Evolutionary conservation across 2,113 vertebrate species (phyloP), one percentile per base, ranked within the genome.

Genomic region (Saccopteryx bilineata): DNA sequence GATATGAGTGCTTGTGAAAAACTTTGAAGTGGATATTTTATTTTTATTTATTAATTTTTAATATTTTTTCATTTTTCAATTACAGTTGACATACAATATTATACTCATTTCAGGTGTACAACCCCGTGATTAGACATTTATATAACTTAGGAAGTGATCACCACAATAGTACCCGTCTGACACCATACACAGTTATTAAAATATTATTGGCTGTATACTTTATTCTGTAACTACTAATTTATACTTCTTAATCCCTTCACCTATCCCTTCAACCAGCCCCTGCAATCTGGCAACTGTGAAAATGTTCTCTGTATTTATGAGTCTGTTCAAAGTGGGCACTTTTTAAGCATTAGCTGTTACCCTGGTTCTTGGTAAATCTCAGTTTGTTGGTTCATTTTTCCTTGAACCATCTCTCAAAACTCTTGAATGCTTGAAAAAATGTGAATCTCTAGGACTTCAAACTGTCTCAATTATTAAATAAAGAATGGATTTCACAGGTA

Each of bases 331-430:
- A 80, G 60, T 52, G 26, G 84, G 17, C 9, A 54, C 39, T 54
- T 88, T 91, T 87, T 58, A 23, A 83, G 23, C 46, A 39, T 79
- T 52, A 28, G 52, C 58, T 90, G 5, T 82, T 79, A 50, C 0
- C 26, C 46, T 61, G 75, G 72, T 48, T 97, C 48, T 93, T 94
- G 26, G 71, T 56, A 95, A 94, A 86, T 48, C 23, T 21, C 52
- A 28, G 15, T 84, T 84, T 87, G 12, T 80, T 76, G 21, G 9
- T 31, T 93, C n/a, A 72, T 75, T 93, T 84, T 79, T 58, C 33
- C 56, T 90, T 94, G 78, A 94, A 68, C 26, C 19, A 68, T 71
- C 31, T 80, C 48, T 91, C 50, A 28, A 58, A 82, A 69, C 10
- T 81, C 65, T 85, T 76, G n/a, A 91, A 26, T 85, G 7, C 46